These are phyloP conservation scores for Spongilla lacustris DNA, from an alignment of 37 sponge, comb jelly and placozoan species.

Conservation along the genomic window DNA sequence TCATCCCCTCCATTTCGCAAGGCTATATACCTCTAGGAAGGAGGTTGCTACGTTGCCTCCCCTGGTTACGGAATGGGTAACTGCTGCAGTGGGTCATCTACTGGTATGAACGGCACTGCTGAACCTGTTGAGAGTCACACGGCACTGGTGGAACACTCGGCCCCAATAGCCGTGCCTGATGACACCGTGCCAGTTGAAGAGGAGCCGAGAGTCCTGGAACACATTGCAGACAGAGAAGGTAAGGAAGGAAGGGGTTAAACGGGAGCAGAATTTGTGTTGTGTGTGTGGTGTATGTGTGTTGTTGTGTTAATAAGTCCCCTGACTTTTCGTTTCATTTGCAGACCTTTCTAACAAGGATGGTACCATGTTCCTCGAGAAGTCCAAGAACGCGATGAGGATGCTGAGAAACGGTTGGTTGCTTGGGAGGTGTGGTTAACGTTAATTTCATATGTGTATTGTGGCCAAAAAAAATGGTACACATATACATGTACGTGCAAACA, in stretches of 20 bases:
- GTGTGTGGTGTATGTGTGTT: background rate
- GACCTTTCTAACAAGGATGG: slow-evolving; percentile 68
- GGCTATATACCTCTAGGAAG: background rate
- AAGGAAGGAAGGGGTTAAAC: background rate
- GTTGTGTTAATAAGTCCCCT: background rate
- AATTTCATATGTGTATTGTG: background rate
- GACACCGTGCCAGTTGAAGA: background rate
- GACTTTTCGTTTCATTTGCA: slow-evolving; percentile 3
- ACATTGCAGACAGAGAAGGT: slow-evolving; percentile 94
- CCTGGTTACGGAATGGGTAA: slow-evolving; percentile 41
- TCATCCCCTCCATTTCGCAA: too few species aligned
- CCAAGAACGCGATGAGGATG: slow-evolving; percentile 47
- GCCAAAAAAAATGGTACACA: too few species aligned
- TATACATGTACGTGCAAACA: background rate
- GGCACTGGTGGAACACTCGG: background rate
- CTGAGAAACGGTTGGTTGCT: slow-evolving; percentile 66
- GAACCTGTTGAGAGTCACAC: background rate
- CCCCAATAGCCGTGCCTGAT: background rate
- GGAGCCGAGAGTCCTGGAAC: slow-evolving; percentile 50
- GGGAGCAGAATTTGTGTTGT: background rate
- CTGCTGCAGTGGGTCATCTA: slow-evolving; percentile 21
- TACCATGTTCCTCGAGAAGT: slow-evolving; percentile 74
- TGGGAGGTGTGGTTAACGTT: too few species aligned
- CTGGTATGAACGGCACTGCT: background rate
- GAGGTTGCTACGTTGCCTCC: too few species aligned